Evolutionary conservation across 1,140 invertebrate genomes (phyloP).

Genomic region (Oppia nitens): DNA sequence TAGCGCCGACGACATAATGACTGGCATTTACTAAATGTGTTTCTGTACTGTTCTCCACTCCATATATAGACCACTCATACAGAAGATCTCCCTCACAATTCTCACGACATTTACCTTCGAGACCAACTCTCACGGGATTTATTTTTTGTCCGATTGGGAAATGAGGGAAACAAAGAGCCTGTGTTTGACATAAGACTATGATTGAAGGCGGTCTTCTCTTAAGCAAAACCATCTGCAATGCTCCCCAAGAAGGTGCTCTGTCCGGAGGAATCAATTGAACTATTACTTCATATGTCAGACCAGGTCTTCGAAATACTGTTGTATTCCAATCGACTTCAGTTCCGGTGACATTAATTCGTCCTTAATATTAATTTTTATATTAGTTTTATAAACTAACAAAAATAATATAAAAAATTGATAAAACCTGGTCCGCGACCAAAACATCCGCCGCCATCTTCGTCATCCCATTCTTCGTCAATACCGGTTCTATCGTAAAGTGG

Average conservation of each 20-base stretch:
- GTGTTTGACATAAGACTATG: slow-evolving; percentile 23
- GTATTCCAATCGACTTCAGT: slow-evolving; percentile 22
- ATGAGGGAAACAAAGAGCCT: slow-evolving; percentile 23
- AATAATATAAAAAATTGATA: neutral
- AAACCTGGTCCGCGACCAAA: slow-evolving; percentile 23
- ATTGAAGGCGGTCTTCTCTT: slow-evolving; percentile 22
- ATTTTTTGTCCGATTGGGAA: slow-evolving; percentile 24
- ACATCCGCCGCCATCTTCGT: slow-evolving; percentile 22
- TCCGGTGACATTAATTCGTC: slow-evolving; percentile 20
- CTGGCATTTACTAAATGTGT: slow-evolving; percentile 19
- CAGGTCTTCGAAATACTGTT: slow-evolving; percentile 19
- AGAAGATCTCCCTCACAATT: slow-evolving; percentile 23
- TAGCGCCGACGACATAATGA: slow-evolving; percentile 22
- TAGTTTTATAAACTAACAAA: too few species aligned
- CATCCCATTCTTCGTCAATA: slow-evolving; percentile 17
- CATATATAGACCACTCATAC: slow-evolving; percentile 24
- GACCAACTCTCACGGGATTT: slow-evolving; percentile 25
- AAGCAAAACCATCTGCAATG: slow-evolving; percentile 22
- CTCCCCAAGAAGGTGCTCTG: slow-evolving; percentile 23
- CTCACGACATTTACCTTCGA: slow-evolving; percentile 23
- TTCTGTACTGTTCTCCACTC: slow-evolving; percentile 21
- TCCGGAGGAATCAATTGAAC: slow-evolving; percentile 22
- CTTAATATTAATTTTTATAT: neutral
- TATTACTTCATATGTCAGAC: slow-evolving; percentile 22
- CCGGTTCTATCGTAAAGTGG: slow-evolving; percentile 20